Base-by-base conservation (phyloP, 2,797 vertebrate species). In the Florisuga fusca region DNA sequence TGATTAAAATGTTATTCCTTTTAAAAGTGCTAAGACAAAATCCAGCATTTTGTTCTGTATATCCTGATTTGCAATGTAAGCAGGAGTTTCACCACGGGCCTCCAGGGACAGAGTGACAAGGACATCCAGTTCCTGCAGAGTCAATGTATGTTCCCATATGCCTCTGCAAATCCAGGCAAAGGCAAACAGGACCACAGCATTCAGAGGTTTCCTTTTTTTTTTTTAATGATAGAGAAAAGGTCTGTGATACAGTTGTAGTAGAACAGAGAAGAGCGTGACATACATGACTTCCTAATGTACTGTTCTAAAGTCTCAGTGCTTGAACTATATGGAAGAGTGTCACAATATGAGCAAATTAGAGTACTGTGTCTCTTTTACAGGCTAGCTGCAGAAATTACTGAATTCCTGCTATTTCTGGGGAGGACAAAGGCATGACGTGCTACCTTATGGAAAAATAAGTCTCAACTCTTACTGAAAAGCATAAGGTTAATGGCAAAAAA, bases 1-100 rank as follows among this genome's bases (percentile, higher is more conserved):
- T 97, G 94, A 97, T 97, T 96, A 97, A 97, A 98, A 97, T 96
- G 82, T 78, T 91, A 94, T 95, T 97, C 93, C 94, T 97, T 97
- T 97, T 96, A 96, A 96, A 97, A 98, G 94, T 75, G 91, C 95
- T 96, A 93, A 95, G 88, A 93, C 86, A 97, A 96, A 97, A 94
- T 92, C 50, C 85, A 95, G 90, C 27, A 27, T 82, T 94, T 89
- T 95, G 53, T 78, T 71, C 91, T 79, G 53, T 61, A 93, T 71
- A 68, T 89, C 45, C 51, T 64, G 54, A 74, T 76, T 89, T 80
- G 53, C 75, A 64, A 26, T 12, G 46, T 61, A 80, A 94, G 62
- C 53, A 62, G 55, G 72, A 96, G 43, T 13, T 68, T 91, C 78
- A 54, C 31, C 69, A 89, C 0, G 0, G 41, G 41, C 26, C 64